These are phyloP conservation scores for Phyllostomus hastatus DNA, from an alignment of 2,113 vertebrate species.

Conservation along the genomic window DNA sequence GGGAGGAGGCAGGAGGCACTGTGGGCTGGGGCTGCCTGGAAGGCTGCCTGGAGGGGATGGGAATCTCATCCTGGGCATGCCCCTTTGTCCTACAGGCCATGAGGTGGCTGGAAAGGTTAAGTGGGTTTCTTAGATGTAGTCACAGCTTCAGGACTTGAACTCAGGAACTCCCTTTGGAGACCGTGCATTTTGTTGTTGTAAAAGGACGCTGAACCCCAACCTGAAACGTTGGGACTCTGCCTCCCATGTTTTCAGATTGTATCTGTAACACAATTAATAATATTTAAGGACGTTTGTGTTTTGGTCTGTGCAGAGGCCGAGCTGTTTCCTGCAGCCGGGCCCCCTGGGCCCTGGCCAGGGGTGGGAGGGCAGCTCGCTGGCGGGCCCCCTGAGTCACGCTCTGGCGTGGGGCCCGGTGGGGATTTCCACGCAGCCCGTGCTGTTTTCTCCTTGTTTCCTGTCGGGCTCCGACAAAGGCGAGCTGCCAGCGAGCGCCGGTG, in stretches of 20 bases:
- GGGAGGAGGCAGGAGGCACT: not conserved
- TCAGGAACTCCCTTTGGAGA: not conserved
- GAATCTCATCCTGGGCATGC: accelerated
- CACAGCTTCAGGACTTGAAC: not conserved
- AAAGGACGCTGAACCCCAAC: not conserved
- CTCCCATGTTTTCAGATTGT: not conserved
- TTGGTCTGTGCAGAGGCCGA: not conserved
- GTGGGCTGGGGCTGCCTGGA: not conserved
- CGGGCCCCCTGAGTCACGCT: slow-evolving; percentile 66
- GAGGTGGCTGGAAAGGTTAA: not conserved
- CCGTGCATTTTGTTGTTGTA: not conserved
- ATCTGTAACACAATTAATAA: not conserved
- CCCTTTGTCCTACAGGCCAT: not conserved
- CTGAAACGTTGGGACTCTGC: not conserved
- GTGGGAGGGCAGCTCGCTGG: slow-evolving; percentile 28
- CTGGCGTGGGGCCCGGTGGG: slow-evolving; percentile 63
- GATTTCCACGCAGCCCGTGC: slow-evolving; percentile 68
- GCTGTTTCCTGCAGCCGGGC: slow-evolving; percentile 23
- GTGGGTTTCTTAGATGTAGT: not conserved
- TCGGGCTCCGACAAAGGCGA: slow-evolving; percentile 46
- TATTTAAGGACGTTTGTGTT: not conserved
- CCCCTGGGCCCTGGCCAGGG: not conserved
- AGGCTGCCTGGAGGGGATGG: not conserved
- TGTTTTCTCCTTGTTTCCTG: slow-evolving; percentile 69
- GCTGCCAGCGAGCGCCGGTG: slow-evolving; percentile 23